Conservation (phyloP, 2,797 vertebrate species). For the Trichosurus vulpecula region DNA sequence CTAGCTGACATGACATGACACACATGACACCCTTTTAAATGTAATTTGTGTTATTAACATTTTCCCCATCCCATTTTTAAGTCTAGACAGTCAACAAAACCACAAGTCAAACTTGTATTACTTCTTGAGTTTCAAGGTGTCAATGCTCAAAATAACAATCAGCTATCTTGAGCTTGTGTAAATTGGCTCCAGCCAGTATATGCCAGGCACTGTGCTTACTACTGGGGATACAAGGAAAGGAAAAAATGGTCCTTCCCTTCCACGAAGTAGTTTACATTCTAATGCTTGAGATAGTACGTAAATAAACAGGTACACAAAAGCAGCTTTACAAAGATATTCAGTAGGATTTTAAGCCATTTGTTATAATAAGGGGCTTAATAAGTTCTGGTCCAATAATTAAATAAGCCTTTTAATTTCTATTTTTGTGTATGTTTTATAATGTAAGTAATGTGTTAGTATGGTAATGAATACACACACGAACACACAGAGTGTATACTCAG, state of each 20-base stretch:
- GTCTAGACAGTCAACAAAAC: neutral
- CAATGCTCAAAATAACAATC: neutral
- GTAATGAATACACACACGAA: neutral
- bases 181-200: too few species aligned
- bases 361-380: too few species aligned
- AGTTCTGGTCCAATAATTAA: neutral
- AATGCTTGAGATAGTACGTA: too few species aligned
- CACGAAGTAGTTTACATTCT: too few species aligned
- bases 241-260: too few species aligned
- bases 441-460: neutral
- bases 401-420: neutral
- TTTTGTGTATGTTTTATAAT: neutral
- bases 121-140: neutral
- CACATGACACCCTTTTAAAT: neutral
- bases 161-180: neutral
- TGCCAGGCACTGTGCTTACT: too few species aligned
- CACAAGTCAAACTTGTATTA: neutral
- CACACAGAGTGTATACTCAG: neutral
- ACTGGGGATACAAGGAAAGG: too few species aligned
- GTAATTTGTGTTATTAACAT: neutral
- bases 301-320: too few species aligned
- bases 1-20: neutral
- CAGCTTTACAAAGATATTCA: too few species aligned
- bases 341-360: too few species aligned
- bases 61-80: neutral